Evolutionary conservation across 2,797 vertebrate genomes (phyloP).

Genomic region (Rhinogobio ventralis): DNA sequence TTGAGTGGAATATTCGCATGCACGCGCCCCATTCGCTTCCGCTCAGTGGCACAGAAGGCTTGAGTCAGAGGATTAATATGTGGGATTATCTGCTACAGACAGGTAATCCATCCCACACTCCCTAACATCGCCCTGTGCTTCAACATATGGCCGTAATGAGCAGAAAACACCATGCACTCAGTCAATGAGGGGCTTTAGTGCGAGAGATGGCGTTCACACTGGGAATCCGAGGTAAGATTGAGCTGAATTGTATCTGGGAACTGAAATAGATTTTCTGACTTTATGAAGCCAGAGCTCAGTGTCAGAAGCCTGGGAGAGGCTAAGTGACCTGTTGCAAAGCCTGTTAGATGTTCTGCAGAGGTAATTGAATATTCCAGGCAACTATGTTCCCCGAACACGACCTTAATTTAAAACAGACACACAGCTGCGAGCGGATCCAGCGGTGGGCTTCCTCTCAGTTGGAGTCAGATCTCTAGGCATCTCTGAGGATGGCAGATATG

Average conservation of each 20-base stretch:
- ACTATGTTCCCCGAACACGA: neutral
- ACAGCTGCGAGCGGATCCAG: neutral
- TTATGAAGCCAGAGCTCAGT: neutral
- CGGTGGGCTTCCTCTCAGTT: no score
- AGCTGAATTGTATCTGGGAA: neutral
- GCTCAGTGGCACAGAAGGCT: conserved; percentile 54
- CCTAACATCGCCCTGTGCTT: conserved; percentile 64
- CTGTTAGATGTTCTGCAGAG: conserved; percentile 27
- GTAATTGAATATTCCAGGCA: conserved; percentile 34
- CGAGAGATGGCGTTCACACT: conserved; percentile 76
- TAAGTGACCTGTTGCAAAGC: conserved; percentile 20
- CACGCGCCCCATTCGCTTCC: neutral
- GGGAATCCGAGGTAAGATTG: conserved; percentile 74
- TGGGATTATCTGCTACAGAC: conserved; percentile 76
- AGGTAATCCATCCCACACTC: conserved; percentile 86
- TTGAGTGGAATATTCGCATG: neutral
- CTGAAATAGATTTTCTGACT: neutral
- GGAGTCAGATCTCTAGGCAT: neutral
- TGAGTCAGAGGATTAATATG: conserved; percentile 67
- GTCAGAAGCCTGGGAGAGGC: neutral
- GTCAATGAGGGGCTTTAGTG: conserved; percentile 66
- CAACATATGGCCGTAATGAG: conserved; percentile 61
- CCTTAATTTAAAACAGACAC: conserved; percentile 23
- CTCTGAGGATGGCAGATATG: neutral
- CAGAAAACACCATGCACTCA: conserved; percentile 6